Percentiles rank a stretch among this genome's conserved stretches.
These are phyloP conservation scores for Cryptotis parvus DNA, from an alignment of 2,113 vertebrate genomes.

Conservation along the genomic window DNA sequence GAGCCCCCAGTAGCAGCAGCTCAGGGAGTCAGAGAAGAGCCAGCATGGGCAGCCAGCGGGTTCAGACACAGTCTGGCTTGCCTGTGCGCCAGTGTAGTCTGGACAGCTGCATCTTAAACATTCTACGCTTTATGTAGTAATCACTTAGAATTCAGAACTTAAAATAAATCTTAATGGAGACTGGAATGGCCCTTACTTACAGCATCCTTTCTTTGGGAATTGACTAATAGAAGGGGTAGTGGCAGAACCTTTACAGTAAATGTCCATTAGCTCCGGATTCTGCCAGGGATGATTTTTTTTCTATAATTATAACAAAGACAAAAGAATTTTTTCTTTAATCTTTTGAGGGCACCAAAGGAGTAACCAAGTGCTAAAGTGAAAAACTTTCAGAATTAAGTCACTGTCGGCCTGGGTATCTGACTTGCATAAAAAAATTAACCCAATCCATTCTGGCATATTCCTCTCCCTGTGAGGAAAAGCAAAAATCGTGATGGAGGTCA, in stretches of 20 bases:
- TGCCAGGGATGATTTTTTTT: too few relatives aligned
- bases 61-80: not conserved
- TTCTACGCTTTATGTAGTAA: not conserved
- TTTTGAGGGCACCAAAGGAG: not conserved
- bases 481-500: not conserved
- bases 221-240: not conserved
- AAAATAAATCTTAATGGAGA: not conserved
- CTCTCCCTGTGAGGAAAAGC: not conserved
- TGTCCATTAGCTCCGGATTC: not conserved
- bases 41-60: not conserved
- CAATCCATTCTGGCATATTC: not conserved
- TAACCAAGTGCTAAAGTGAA: conserved; percentile 11
- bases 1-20: not conserved
- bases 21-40: not conserved
- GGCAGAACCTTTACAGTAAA: not conserved
- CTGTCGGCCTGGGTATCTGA: not conserved
- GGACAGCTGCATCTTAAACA: conserved; percentile 5
- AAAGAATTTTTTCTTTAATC: not conserved
- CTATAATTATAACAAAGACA: too few relatives aligned
- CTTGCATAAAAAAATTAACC: not conserved
- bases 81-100: not conserved
- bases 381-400: not conserved
- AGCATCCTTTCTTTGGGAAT: not conserved
- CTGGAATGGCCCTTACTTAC: not conserved
- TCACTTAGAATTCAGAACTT: conserved; percentile 50